phyloP scores from a whole-genome alignment of 2,797 vertebrate species.

The Odontamblyopus rebecca region DNA sequence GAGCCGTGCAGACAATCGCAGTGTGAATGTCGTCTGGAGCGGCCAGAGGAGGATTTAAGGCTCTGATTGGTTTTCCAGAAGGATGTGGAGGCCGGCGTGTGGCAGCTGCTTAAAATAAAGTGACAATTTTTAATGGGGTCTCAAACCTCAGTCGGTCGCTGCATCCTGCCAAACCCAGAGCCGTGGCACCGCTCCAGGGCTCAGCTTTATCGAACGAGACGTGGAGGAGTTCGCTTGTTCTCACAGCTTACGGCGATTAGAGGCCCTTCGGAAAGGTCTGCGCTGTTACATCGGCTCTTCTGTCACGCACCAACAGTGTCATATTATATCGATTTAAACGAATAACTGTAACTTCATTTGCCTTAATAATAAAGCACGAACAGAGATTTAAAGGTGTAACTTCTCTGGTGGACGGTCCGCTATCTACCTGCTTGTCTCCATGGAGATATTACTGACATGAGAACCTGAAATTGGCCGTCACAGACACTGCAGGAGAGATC shows the following conservation, averaged over 20 bases:
- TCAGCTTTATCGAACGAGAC: conserved; percentile 83
- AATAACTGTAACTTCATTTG: too few relatives aligned
- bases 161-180: conserved; percentile 67
- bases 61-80: conserved; percentile 77
- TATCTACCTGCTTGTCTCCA: too few relatives aligned
- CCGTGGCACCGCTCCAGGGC: conserved; percentile 73
- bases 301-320: conserved; percentile 34
- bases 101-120: conserved; percentile 80
- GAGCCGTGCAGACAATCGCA: conserved; percentile 66
- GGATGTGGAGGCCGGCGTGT: conserved; percentile 67
- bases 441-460: too few relatives aligned
- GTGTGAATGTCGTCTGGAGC: conserved; percentile 41
- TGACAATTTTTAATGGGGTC: conserved; percentile 78
- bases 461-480: too few relatives aligned
- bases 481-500: too few relatives aligned
- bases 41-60: conserved; percentile 45
- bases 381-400: too few relatives aligned
- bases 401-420: too few relatives aligned
- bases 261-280: conserved; percentile 76
- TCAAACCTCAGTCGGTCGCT: conserved; percentile 77
- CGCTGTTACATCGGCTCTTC: conserved; percentile 43
- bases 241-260: conserved; percentile 81
- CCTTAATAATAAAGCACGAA: too few relatives aligned
- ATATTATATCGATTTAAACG: too few relatives aligned
- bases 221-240: conserved; percentile 81